Evolutionary conservation across 2,113 vertebrate genomes (phyloP).

Genomic region (Phylloscopus trochiloides): DNA sequence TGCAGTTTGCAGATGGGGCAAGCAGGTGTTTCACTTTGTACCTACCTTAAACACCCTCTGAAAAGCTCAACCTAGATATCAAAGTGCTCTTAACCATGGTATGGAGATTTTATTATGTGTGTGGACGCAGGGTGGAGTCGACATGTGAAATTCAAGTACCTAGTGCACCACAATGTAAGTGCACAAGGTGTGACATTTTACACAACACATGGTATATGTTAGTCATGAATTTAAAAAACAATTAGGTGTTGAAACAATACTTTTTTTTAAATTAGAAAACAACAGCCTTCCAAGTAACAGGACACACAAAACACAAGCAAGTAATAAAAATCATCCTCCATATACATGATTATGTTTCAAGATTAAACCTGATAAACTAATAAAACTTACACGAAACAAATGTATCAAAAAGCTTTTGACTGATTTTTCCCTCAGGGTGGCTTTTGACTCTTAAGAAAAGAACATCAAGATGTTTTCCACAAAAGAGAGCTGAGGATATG

Average conservation of each 20-base stretch:
- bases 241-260: not conserved
- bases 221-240: not conserved
- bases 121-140: rapidly evolving
- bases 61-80: not conserved
- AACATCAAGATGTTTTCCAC: not conserved
- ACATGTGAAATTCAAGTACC: not conserved
- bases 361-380: not conserved
- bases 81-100: rapidly evolving
- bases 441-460: not conserved
- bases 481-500: not conserved
- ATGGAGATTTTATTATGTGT: not conserved
- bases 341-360: not conserved
- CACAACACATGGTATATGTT: rapidly evolving
- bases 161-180: not conserved
- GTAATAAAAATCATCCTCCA: not conserved
- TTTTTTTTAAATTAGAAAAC: not conserved
- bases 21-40: not conserved
- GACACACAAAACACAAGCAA: not conserved
- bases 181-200: not conserved
- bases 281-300: not conserved
- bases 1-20: not conserved
- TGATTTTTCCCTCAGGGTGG: not conserved
- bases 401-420: not conserved
- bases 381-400: not conserved
- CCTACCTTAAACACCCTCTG: not conserved